Evolutionary conservation across 2,797 vertebrate species (phyloP).

Genomic region (Sphenodon punctatus): DNA sequence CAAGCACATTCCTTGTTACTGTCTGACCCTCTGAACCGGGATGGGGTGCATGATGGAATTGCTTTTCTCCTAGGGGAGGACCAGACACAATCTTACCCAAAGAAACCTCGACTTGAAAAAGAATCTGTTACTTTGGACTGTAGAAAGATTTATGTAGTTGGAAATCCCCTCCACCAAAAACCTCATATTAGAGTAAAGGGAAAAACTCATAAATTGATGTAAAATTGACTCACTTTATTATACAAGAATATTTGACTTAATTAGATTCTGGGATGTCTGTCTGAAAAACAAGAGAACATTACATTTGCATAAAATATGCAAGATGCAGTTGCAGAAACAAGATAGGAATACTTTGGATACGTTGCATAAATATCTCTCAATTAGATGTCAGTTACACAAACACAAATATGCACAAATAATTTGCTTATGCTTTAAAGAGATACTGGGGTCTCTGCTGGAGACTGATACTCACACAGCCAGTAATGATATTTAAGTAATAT

Average conservation of each 20-base stretch:
- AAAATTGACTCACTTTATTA: slow-evolving; percentile 36
- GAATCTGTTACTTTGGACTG: not conserved
- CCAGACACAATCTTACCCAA: not conserved
- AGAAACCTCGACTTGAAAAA: not conserved
- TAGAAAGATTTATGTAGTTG: not conserved
- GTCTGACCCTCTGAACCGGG: not conserved
- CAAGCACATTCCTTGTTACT: no score
- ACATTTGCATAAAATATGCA: slow-evolving; percentile 33
- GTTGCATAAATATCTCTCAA: slow-evolving; percentile 15
- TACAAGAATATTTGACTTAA: slow-evolving; percentile 39
- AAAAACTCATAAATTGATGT: not conserved
- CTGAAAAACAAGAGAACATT: slow-evolving; percentile 20
- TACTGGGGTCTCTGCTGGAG: not conserved
- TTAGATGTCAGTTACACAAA: not conserved
- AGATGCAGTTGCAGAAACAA: slow-evolving; percentile 34
- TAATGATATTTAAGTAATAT: slow-evolving; percentile 2
- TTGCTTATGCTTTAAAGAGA: slow-evolving; percentile 22
- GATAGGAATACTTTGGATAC: not conserved
- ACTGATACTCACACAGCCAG: not conserved
- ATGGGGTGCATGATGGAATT: not conserved
- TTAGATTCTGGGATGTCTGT: slow-evolving; percentile 37
- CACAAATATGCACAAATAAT: not conserved
- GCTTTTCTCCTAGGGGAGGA: slow-evolving; percentile 2
- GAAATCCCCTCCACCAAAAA: not conserved
- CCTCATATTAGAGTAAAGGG: not conserved